Evolutionary conservation across 2,797 vertebrate species (phyloP), one percentile per base, ranked within the genome.

Genomic region (Glossophaga mutica): DNA sequence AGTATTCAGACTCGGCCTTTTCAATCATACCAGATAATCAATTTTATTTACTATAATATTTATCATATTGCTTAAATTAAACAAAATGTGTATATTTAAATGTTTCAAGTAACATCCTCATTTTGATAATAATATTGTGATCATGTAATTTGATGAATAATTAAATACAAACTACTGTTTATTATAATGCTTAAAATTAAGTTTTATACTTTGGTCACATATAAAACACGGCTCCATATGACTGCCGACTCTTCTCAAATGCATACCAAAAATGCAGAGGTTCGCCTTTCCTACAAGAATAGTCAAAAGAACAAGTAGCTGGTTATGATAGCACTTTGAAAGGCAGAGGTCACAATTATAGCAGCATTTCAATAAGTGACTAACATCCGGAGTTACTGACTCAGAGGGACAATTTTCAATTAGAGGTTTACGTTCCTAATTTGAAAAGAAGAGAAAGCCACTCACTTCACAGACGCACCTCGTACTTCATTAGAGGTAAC

Each of bases 31-130:
- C n/a, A 87, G n/a, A 39, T 48, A 21, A 89, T 16, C 37, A 44
- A 68, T 48, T 83, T 95, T 94, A 85, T 37, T 73, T 77, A 70
- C 21, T 85, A 15, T 21, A 81, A 67, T 18, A 83, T 81, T 68
- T 59, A 55, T 42, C 42, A 52, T 59, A 88, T 46, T 85, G 46
- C 50, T 92, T 95, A 96, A 92, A 62, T 94, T 44, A 87, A 78
- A 68, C 68, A 87, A 70, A 65, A 84, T 50, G 37, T 78, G 1
- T 70, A 39, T 52, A 96, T 46, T 93, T 92, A 78, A 82, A 77
- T 46, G 19, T 81, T 93, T 87, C 39, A 74, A 37, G 84, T 82
- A 79, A 87, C 9, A 26, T 91, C 34, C 42, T 88, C 52, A 77
- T 94, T 85, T 85, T 70, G 42, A 78, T 73, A 50, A 55, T 24